Evolutionary conservation across 2,888 invertebrate species (phyloP), one percentile per base, ranked within the genome.

Genomic region (Hypolimnas misippus): DNA sequence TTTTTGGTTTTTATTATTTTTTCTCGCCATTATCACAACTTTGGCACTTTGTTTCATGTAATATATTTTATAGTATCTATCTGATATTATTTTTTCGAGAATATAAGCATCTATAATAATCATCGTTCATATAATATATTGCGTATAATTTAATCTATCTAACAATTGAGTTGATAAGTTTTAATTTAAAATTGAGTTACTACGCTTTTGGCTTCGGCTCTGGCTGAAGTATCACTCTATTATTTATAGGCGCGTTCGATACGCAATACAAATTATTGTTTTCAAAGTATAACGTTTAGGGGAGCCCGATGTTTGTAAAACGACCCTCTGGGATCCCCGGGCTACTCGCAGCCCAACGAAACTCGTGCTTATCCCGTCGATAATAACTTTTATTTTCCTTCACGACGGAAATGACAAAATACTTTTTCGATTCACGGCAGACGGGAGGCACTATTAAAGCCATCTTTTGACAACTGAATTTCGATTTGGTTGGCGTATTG

Each of bases 231-330:
- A 90, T 89, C 92, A 92, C 91, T 92, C 85, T 90, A 91, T 92
- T 92, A 92, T 92, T 92, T 90, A 92, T 91, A 77, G 85, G 86
- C 84, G 86, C 89, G 89, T 92, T 91, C 92, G 91, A 91, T 92
- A 92, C 92, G 92, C 90, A 91, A 92, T 91, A 92, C 91, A 91
- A 92, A 92, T 92, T 91, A 91, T 92, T 92, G 91, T 92, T 92
- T 91, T 92, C 92, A 91, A 92, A 92, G 92, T 92, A 92, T 92
- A 91, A 89, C 90, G 89, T 90, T 91, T 89, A 90, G 90, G 92
- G 92, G 90, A 87, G 84, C 83, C 77, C 82, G 81, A 82, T 91
- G 92, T 92, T 92, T 91, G 89, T 83, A 76, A 79, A 89, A 82
- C 87, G 87, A 89, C 92, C 92, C 92, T 87, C 82, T 66, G 84